Conservation (phyloP, 2,113 vertebrate species). For the Phalacrocorax aristotelis region DNA sequence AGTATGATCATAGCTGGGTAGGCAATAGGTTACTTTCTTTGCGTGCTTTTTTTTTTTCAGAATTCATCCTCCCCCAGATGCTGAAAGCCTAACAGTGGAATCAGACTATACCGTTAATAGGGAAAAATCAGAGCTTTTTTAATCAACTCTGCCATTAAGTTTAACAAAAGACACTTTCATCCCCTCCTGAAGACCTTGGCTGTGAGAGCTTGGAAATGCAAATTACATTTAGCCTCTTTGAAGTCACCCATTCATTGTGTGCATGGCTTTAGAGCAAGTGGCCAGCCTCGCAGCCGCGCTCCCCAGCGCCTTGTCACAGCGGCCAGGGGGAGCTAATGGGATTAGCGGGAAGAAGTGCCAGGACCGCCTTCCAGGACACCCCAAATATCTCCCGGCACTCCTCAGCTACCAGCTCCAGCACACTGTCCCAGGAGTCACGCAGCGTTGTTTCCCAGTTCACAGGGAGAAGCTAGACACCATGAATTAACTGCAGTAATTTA, state of each 20-base stretch:
- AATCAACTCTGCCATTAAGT: conserved; percentile 45
- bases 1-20: neutral
- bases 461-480: neutral
- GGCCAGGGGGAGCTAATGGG: neutral
- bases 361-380: neutral
- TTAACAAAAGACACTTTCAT: conserved; percentile 65
- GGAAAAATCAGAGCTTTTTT: conserved; percentile 23
- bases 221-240: conserved; percentile 20
- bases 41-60: neutral
- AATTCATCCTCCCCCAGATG: neutral
- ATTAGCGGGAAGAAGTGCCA: neutral
- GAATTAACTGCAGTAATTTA: neutral
- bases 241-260: neutral
- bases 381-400: neutral
- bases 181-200: conserved; percentile 20
- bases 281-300: neutral
- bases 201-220: conserved; percentile 57
- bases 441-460: neutral
- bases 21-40: neutral
- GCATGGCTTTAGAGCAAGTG: neutral
- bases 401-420: neutral
- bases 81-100: neutral
- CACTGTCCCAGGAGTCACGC: neutral
- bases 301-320: neutral
- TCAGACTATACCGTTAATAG: neutral